A percentile compares a stretch with the other conserved stretches of the same genome.
These are phyloP conservation scores for Philaenus spumarius DNA, from an alignment of 1,140 invertebrate genomes.

Conservation along the genomic window DNA sequence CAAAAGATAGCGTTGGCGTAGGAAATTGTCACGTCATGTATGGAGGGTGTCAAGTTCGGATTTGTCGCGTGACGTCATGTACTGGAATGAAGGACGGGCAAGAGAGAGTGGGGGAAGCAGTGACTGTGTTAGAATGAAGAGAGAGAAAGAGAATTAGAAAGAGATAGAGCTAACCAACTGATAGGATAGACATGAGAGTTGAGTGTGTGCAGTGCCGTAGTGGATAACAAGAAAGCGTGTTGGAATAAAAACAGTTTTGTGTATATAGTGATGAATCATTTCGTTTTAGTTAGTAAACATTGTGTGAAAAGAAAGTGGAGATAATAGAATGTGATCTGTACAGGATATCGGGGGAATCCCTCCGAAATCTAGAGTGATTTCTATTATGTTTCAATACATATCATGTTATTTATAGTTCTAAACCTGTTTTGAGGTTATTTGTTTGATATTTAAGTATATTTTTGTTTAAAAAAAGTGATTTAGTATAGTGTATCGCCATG, in stretches of 20 bases:
- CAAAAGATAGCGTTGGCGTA: slow-evolving; percentile 12
- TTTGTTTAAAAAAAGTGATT: too few species aligned
- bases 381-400: too few species aligned
- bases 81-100: slow-evolving; percentile 15
- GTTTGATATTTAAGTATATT: too few species aligned
- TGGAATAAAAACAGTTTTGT: too few species aligned
- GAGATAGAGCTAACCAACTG: background rate
- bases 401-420: too few species aligned
- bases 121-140: background rate
- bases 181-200: background rate
- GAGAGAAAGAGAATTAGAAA: background rate
- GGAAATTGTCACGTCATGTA: slow-evolving; percentile 6
- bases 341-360: too few species aligned
- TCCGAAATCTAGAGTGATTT: too few species aligned
- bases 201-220: background rate
- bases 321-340: too few species aligned
- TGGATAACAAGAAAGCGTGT: background rate
- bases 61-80: slow-evolving; percentile 11
- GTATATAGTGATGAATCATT: too few species aligned
- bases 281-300: too few species aligned
- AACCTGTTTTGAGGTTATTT: too few species aligned
- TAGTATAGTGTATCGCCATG: slow-evolving; percentile 9
- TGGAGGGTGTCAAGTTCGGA: slow-evolving; percentile 13
- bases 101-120: slow-evolving; percentile 5
- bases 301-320: too few species aligned